These are phyloP conservation scores for Pseudoips prasinana DNA, from an alignment of 2,888 invertebrate species.

Conservation along the genomic window DNA sequence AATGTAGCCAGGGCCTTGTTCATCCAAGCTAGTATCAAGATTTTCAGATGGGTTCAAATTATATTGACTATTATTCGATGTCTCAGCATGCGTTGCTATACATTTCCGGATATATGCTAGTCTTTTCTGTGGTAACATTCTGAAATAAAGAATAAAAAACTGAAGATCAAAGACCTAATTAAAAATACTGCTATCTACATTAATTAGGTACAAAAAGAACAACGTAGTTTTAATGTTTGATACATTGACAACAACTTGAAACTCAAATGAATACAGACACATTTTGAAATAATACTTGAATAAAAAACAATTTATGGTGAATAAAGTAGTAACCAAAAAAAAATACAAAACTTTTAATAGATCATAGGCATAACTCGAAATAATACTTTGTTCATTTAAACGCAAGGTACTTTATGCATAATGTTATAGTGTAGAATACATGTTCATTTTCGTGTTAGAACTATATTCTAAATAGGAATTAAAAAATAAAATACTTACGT, in stretches of 20 bases:
- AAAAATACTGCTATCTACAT: slow-evolving; percentile 4
- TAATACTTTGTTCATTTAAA: slow-evolving; percentile 4
- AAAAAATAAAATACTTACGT: slow-evolving; percentile 6
- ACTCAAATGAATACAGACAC: slow-evolving; percentile 9
- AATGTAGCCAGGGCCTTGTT: slow-evolving; percentile 10
- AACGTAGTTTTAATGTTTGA: slow-evolving; percentile 5
- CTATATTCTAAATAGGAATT: slow-evolving; percentile 6
- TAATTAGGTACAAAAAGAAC: slow-evolving; percentile 1
- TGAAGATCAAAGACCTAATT: slow-evolving; percentile 4
- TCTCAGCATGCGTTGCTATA: slow-evolving; percentile 1
- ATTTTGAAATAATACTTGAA: slow-evolving; percentile 9
- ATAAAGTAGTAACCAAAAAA: slow-evolving; percentile 11
- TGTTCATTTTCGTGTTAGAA: neutral
- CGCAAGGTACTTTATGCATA: no score
- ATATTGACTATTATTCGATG: slow-evolving; percentile 2
- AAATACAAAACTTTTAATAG: slow-evolving; percentile 3
- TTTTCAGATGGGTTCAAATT: slow-evolving; percentile 4
- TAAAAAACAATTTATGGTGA: slow-evolving; percentile 7
- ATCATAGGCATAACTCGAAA: slow-evolving; percentile 3
- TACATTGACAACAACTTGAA: slow-evolving; percentile 6
- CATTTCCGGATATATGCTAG: slow-evolving; percentile 1
- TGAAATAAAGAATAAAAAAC: slow-evolving; percentile 6
- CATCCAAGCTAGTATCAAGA: slow-evolving; percentile 8
- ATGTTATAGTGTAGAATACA: no score
- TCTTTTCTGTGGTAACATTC: slow-evolving; percentile 7